Evolutionary conservation across 2,888 invertebrate species (phyloP), one percentile per base, ranked within the genome.

Genomic region (Tachina lurida): DNA sequence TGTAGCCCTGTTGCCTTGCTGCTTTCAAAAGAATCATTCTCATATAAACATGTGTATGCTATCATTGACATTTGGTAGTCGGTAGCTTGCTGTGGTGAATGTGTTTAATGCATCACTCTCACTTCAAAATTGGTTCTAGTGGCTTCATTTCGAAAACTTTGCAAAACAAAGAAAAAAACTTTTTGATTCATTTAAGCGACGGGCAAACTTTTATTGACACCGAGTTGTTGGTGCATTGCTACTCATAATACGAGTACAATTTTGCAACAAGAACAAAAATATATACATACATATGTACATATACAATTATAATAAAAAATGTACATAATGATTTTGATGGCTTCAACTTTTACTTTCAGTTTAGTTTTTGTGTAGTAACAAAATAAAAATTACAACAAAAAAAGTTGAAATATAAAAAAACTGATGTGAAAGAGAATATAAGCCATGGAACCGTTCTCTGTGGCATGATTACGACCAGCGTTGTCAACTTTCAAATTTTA

Each of bases 291-390:
- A 47, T 4, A 4, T n/a, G 13, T 60, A 41, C n/a, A 31, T 10
- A 17, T 31, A 49, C 49, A 45, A 8, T 43, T 13, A n/a, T 54
- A 62, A 17, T 45, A 49, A 78, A 70, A 17, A 31, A 73, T 15
- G 62, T 74, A 15, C 41, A 41, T 56, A 47, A 56, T 58, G 31
- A 10, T 52, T 41, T 43, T 80, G 80, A 73, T 67, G 73, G 73
- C 65, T 80, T 74, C 60, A 43, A 74, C 67, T 80, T 65, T 63
- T 80, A 80, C 41, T 67, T 80, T 80, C 43, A 62, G 62, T 77
- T 68, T 60, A 52, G 52, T 52, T 77, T 58, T 78, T 60, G 13
- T 52, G 7, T 12, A 65, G n/a, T 49, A 47, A 45, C 49, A 67
- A 67, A 12, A 52, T 15, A 70, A 49, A 60, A 45, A 56, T 0